phyloP scores from a whole-genome alignment of 2,797 vertebrate genomes.

The Chrosomus eos region DNA sequence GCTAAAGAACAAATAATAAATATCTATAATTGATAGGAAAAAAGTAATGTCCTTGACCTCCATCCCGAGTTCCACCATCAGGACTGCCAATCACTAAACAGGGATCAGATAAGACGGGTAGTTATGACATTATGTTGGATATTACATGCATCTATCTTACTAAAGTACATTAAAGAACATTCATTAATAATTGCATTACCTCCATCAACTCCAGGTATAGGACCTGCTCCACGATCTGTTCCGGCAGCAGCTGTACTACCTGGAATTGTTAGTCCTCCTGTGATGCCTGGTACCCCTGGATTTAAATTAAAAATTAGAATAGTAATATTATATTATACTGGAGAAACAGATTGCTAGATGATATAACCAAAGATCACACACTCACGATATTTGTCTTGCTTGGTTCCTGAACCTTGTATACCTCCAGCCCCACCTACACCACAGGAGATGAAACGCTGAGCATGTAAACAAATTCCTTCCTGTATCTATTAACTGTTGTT shows the following conservation, averaged over 20 bases:
- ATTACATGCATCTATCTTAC: neutral
- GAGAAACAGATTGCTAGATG: neutral
- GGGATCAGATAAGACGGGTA: neutral
- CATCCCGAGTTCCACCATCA: slow-evolving; percentile 52
- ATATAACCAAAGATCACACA: neutral
- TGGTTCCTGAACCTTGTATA: slow-evolving; percentile 39
- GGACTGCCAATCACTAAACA: slow-evolving; percentile 29
- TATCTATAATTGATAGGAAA: neutral
- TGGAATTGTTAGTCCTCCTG: slow-evolving; percentile 47
- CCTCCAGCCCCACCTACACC: slow-evolving; percentile 37
- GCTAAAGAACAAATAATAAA: neutral
- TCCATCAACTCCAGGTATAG: slow-evolving; percentile 46
- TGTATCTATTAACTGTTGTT: neutral
- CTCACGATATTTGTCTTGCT: slow-evolving; percentile 51
- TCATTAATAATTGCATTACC: slow-evolving; percentile 43
- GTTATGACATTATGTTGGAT: neutral
- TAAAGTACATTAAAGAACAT: neutral
- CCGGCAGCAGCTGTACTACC: slow-evolving; percentile 37
- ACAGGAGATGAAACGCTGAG: slow-evolving; percentile 2
- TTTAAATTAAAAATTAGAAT: slow-evolving; percentile 15
- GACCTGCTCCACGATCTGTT: slow-evolving; percentile 24
- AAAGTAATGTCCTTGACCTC: slow-evolving; percentile 53
- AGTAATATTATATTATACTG: neutral
- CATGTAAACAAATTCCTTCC: neutral
- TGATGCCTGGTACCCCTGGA: slow-evolving; percentile 34